Base-by-base conservation (phyloP, 2,113 vertebrate species). In the Progne subis region DNA sequence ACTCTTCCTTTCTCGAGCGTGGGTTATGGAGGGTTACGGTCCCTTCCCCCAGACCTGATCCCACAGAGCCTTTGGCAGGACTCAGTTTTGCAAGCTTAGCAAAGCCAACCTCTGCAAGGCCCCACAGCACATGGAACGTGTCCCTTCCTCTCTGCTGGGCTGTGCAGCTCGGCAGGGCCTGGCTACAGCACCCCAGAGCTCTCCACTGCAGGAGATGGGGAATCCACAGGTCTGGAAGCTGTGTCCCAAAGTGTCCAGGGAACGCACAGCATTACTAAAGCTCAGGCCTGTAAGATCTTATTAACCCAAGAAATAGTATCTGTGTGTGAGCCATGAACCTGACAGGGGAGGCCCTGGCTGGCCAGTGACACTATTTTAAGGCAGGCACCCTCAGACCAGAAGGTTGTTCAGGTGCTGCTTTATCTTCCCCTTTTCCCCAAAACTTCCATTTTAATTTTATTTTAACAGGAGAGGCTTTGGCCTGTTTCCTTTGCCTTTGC, bases 1-100 rank as follows among this genome's bases (percentile, higher is more conserved):
- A 78, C 86, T 86, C 93, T 96, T 94, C 86, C 94, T 91, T 92
- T 95, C 90, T 91, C 5, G 8, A 57, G 43, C 3, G 1, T 20
- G 63, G 77, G 24, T 86, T 90, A 63, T 20, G 37, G 41, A 77
- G 71, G 60, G 90, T 93, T 67, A n/a, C 17, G 18, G 82, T 32
- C 49, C 79, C 81, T 86, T 46, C 69, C 49, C 70, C 56, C 52
- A 80, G 0, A 39, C 3, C 44, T 75, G 37, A 82, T 26, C 43
- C 50, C 43, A 44, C 60, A 55, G 55, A 82, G 26, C 80, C 60
- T 80, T 72, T 70, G 43, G 34, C 78, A 92, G 71, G 64, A 26
- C 79, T 70, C n/a, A 43, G 21, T 43, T 74, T 25, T 88, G 61
- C 79, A 85, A 79, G 49, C 37, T 49, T 9, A 75, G 85, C 86